A percentile compares a stretch with the other conserved stretches of the same genome.
phyloP scores from a whole-genome alignment of 2,888 invertebrate species.

The Seira ritae region DNA sequence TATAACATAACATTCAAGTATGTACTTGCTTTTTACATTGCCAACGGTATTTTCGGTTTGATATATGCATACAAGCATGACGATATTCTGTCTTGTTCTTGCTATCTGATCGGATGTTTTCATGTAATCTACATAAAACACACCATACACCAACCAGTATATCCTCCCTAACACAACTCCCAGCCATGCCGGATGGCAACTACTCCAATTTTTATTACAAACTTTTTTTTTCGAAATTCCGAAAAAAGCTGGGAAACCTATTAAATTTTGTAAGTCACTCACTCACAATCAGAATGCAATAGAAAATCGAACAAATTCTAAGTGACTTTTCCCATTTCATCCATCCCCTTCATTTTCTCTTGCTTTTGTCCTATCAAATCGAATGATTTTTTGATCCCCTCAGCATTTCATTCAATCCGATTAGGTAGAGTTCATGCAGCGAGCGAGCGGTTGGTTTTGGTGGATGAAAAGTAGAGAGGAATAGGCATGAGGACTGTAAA shows the following conservation, averaged over 20 bases:
- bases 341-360: too few relatives aligned
- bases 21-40: too few relatives aligned
- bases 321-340: not conserved
- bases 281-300: not conserved
- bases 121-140: slow-evolving; percentile 27
- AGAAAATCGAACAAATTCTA: not conserved
- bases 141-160: not conserved
- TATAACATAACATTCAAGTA: too few relatives aligned
- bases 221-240: not conserved
- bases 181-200: not conserved
- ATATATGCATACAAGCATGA: slow-evolving; percentile 17
- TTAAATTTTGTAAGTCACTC: not conserved
- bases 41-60: not conserved
- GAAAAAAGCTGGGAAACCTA: not conserved
- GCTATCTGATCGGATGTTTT: slow-evolving; percentile 46
- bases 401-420: too few relatives aligned
- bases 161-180: not conserved
- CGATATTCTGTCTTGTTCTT: slow-evolving; percentile 25
- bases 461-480: too few relatives aligned
- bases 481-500: not conserved
- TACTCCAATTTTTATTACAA: not conserved
- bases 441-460: too few relatives aligned
- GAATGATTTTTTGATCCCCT: too few relatives aligned
- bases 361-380: too few relatives aligned
- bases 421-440: too few relatives aligned